These are phyloP conservation scores for Limonius californicus DNA, from an alignment of 1,140 invertebrate species.

Conservation along the genomic window DNA sequence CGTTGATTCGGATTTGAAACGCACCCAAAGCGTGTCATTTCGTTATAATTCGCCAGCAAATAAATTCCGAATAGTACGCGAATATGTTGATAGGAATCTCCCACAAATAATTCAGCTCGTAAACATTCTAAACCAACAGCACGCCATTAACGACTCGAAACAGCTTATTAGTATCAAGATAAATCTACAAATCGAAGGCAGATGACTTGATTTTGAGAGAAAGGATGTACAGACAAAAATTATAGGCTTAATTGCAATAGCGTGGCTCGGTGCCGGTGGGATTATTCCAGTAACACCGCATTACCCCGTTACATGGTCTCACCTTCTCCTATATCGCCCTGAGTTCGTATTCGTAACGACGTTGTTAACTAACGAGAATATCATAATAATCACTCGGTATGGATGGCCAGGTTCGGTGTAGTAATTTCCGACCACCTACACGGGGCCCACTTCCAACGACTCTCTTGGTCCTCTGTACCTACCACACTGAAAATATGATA, in stretches of 20 bases:
- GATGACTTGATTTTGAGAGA: conserved; percentile 39
- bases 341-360: conserved; percentile 33
- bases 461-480: conserved; percentile 35
- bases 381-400: conserved; percentile 37
- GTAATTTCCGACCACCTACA: neutral
- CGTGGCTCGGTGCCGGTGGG: neutral
- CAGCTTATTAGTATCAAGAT: conserved; percentile 34
- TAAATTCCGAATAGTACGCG: no score
- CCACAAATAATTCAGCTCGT: no score
- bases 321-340: conserved; percentile 6
- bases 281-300: neutral
- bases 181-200: conserved; percentile 34
- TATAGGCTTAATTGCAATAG: conserved; percentile 6
- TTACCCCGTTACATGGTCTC: conserved; percentile 1
- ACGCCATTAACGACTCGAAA: conserved; percentile 30
- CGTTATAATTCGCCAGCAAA: no score
- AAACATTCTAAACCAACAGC: conserved; percentile 16
- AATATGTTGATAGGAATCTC: no score
- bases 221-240: conserved; percentile 20
- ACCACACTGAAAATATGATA: conserved; percentile 44
- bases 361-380: conserved; percentile 40
- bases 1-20: no score
- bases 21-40: no score
- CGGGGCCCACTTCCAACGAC: neutral
- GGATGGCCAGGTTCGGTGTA: conserved; percentile 20